These are phyloP conservation scores for Takifugu rubripes DNA, from an alignment of 2,797 vertebrate genomes.

Conservation along the genomic window DNA sequence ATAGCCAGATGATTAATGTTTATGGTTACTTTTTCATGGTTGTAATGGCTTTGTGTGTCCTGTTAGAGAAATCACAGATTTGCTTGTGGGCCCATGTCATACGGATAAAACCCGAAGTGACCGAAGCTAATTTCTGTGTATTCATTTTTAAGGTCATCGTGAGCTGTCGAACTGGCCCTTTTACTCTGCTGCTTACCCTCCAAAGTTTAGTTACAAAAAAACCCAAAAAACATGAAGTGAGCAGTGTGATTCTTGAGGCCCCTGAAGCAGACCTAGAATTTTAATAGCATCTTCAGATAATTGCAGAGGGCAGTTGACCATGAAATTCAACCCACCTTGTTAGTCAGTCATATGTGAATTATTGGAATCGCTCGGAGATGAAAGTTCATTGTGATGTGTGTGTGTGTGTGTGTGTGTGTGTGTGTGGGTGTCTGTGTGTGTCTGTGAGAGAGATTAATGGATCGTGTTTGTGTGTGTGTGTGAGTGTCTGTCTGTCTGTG, in stretches of 20 bases:
- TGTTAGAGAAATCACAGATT: not conserved
- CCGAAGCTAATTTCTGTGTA: not conserved
- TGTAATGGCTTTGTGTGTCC: conserved; percentile 5
- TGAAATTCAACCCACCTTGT: conserved; percentile 67
- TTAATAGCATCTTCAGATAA: conserved; percentile 53
- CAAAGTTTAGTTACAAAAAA: conserved; percentile 9
- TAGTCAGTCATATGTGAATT: conserved; percentile 71
- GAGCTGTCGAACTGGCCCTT: conserved; percentile 5
- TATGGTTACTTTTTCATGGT: too few species aligned
- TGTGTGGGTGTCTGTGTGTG: conserved; percentile 15
- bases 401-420: conserved; percentile 21
- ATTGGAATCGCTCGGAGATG: conserved; percentile 49
- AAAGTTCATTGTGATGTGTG: conserved; percentile 33
- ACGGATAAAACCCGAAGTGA: not conserved
- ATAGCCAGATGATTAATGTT: not conserved
- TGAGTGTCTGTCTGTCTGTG: not conserved
- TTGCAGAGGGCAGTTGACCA: conserved; percentile 59
- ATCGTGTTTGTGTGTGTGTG: not conserved
- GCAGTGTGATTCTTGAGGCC: conserved; percentile 26
- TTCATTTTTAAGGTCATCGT: not conserved
- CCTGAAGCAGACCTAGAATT: conserved; percentile 25
- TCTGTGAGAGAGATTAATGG: too few species aligned
- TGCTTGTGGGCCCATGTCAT: not conserved
- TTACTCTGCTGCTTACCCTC: conserved; percentile 8
- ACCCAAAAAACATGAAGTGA: not conserved